Conservation (phyloP, 2,113 vertebrate genomes). For the Seriola rivoliana region DNA sequence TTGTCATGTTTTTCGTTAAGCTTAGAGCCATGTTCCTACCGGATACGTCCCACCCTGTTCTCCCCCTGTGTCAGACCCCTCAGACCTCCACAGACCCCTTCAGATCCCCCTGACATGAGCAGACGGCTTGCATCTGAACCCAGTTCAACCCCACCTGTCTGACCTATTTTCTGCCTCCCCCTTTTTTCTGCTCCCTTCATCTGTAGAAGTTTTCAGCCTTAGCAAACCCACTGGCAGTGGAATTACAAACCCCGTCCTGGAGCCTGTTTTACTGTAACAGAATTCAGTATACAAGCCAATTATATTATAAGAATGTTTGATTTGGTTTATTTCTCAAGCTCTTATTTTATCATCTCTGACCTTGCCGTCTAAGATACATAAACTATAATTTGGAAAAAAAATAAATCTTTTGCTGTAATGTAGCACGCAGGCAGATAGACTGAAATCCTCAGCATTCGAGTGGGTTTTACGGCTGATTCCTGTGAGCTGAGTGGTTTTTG, state of each 20-base stretch:
- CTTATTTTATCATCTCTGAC: slow-evolving; percentile 56
- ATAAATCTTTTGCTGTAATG: slow-evolving; percentile 44
- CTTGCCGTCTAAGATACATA: slow-evolving; percentile 46
- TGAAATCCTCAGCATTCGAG: slow-evolving; percentile 46
- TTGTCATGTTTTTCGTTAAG: slow-evolving; percentile 51
- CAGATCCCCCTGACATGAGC: slow-evolving; percentile 44
- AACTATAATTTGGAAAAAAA: slow-evolving; percentile 53
- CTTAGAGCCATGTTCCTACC: slow-evolving; percentile 27
- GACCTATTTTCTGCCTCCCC: slow-evolving; percentile 76
- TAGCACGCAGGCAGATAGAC: slow-evolving; percentile 28
- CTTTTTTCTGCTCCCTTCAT: slow-evolving; percentile 33
- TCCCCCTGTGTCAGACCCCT: slow-evolving; percentile 28
- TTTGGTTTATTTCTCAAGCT: slow-evolving; percentile 60
- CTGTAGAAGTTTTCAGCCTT: slow-evolving; percentile 55
- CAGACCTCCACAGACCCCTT: slow-evolving; percentile 30
- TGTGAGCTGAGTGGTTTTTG: slow-evolving; percentile 67
- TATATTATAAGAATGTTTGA: slow-evolving; percentile 60
- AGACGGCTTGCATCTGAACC: slow-evolving; percentile 71
- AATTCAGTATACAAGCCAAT: slow-evolving; percentile 50
- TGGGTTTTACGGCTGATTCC: slow-evolving; percentile 62
- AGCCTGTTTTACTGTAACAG: slow-evolving; percentile 56
- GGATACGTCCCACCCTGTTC: slow-evolving; percentile 35
- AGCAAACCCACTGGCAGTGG: slow-evolving; percentile 45
- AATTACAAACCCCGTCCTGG: slow-evolving; percentile 39
- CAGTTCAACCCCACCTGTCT: slow-evolving; percentile 78